A percentile compares a stretch with the other conserved stretches of the same genome.
phyloP scores from a whole-genome alignment of 1,140 invertebrate genomes.

The Ctenoplectra terminalis region DNA sequence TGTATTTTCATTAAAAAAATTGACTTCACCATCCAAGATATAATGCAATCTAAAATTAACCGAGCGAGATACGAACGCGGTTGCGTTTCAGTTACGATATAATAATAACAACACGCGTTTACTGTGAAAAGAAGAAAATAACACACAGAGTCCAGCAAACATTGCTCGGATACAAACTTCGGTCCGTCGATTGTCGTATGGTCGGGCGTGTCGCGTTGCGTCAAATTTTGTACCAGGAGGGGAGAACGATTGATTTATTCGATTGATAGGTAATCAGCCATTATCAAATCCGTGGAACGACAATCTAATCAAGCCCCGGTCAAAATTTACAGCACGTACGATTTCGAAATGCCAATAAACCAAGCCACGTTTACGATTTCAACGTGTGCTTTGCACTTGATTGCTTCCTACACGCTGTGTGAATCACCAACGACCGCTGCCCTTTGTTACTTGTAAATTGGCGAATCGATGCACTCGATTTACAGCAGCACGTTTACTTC shows the following conservation, averaged over 20 bases:
- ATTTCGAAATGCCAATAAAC: constrained; percentile 50
- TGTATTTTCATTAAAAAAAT: no score
- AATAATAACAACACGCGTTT: not conserved
- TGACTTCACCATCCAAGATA: no score
- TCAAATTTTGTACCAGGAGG: not conserved
- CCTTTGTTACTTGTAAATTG: constrained; percentile 53
- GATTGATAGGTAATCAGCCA: constrained; percentile 51
- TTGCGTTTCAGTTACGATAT: not conserved
- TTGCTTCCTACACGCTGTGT: constrained; percentile 35
- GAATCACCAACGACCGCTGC: constrained; percentile 46
- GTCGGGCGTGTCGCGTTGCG: no score
- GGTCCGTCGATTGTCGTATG: not conserved
- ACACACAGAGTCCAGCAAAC: not conserved
- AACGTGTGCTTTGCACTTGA: constrained; percentile 52
- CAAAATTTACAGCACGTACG: constrained; percentile 47
- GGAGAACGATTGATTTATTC: constrained; percentile 34
- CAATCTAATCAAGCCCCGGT: constrained; percentile 45
- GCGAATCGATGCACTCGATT: constrained; percentile 37
- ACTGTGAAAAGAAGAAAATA: not conserved
- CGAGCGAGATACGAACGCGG: not conserved
- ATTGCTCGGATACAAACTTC: not conserved
- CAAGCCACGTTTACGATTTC: constrained; percentile 47
- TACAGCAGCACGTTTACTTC: constrained; percentile 15
- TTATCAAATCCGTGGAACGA: constrained; percentile 48
- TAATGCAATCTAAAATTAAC: not conserved